Base-by-base conservation (phyloP, 1,140 invertebrate genomes). In the Eciton burchellii region DNA sequence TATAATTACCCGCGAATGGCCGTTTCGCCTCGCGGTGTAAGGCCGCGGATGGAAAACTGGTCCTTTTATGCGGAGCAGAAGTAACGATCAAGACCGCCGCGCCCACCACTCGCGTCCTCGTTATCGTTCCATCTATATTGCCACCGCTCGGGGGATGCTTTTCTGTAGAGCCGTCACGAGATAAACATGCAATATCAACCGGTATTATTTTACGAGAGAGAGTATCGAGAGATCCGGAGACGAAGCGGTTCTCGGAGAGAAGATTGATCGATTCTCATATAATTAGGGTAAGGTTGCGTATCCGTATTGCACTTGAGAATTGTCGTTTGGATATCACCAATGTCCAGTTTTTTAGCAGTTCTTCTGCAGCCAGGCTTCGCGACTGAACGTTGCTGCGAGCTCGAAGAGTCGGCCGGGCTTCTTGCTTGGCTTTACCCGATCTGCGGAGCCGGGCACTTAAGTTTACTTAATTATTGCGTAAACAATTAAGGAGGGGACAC, bases 1-100 rank as follows among this genome's bases (percentile, higher is more conserved):
- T 57, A 81, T 59, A 87, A 87, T 87, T 87, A 87, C 70, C 85
- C 79, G 52, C 49, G 66, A 86, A 86, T 63, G 72, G 11, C 56
- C n/a, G 71, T 70, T 57, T 56, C 19, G 43, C 59, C 12, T 26
- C 47, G 14, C 29, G 26, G 41, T 62, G 6, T 35, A 62, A 83
- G 86, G 71, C 62, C 26, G 43, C 41, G 49, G 49, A 66, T 52
- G 82, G 35, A 79, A 83, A 87, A 79, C 56, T 70, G 63, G 63
- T 56, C 52, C 63, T 47, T 54, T 68, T 57, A 35, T 54, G 54
- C 29, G 16, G 74, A 21, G 14, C 35, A 68, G 21, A 77, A 68
- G 21, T 77, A 77, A 77, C 35, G 41, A 4, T 54, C 74, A 41
- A 24, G 11, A 24, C 1, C 35, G 35, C 11, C 73, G n/a, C 6